Percentiles rank a stretch among this genome's conserved stretches.
Evolutionary conservation across 2,888 invertebrate species (phyloP).

Genomic region (Drosophila kuntzei): DNA sequence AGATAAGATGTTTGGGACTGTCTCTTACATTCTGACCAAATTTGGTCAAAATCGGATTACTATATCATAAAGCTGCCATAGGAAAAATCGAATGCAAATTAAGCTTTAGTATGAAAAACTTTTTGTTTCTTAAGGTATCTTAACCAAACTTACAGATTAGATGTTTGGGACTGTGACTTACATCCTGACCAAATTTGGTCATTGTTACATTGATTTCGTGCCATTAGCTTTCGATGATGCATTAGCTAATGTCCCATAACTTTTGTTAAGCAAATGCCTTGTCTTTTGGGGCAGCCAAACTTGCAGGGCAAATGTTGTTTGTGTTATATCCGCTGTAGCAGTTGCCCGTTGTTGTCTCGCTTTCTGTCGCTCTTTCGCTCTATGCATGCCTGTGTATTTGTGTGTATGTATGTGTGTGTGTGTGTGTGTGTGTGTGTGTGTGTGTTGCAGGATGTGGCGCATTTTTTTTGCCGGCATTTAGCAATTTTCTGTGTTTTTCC

Average conservation of each 20-base stretch:
- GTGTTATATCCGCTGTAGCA: conserved; percentile 47
- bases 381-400: conserved; percentile 1
- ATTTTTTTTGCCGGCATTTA: conserved; percentile 67
- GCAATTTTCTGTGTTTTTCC: conserved; percentile 54
- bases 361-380: conserved; percentile 4
- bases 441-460: conserved; percentile 43
- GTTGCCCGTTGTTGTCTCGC: conserved; percentile 18
- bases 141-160: too few species aligned
- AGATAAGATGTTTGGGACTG: too few species aligned
- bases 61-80: too few species aligned
- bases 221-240: too few species aligned
- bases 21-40: too few species aligned
- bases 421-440: conserved; percentile 19
- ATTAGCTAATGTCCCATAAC: not conserved
- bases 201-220: too few species aligned
- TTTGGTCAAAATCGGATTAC: too few species aligned
- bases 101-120: too few species aligned
- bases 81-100: too few species aligned
- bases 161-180: too few species aligned
- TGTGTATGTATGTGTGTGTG: conserved; percentile 21
- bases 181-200: too few species aligned
- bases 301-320: conserved; percentile 51
- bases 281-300: conserved; percentile 22
- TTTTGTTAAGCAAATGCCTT: not conserved
- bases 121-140: too few species aligned